phyloP scores from a whole-genome alignment of 2,888 invertebrate genomes.

The Conchocele bisecta region DNA sequence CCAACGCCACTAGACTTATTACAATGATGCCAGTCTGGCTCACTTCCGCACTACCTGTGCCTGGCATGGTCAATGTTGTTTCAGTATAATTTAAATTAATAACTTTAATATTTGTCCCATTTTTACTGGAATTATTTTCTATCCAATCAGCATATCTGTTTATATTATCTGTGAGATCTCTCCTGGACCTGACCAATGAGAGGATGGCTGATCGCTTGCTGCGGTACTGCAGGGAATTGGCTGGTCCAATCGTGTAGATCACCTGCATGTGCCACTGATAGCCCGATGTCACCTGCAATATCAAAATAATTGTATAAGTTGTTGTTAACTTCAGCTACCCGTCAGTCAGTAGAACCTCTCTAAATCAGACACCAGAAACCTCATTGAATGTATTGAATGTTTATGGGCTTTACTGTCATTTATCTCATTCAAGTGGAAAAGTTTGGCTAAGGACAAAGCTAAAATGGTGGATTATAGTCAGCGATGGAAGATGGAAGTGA shows the following conservation, averaged over 20 bases:
- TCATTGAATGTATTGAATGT: too few relatives aligned
- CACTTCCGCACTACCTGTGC: conserved; percentile 9
- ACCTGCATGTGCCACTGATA: conserved; percentile 83
- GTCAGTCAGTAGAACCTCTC: too few relatives aligned
- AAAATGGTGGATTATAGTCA: too few relatives aligned
- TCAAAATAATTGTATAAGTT: too few relatives aligned
- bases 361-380: too few relatives aligned
- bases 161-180: conserved; percentile 39
- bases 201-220: conserved; percentile 60
- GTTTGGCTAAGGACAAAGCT: too few relatives aligned
- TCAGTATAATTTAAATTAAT: conserved; percentile 55
- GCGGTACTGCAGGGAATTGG: conserved; percentile 56
- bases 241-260: conserved; percentile 77
- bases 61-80: conserved; percentile 9
- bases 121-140: conserved; percentile 57
- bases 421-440: too few relatives aligned
- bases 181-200: conserved; percentile 40
- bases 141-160: conserved; percentile 40
- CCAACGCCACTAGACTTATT: conserved; percentile 45
- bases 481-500: too few relatives aligned
- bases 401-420: too few relatives aligned
- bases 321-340: too few relatives aligned
- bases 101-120: conserved; percentile 75
- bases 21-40: conserved; percentile 42
- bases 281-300: conserved; percentile 79